Evolutionary conservation across 2,888 invertebrate species (phyloP).

Genomic region (Calameuta filiformis): DNA sequence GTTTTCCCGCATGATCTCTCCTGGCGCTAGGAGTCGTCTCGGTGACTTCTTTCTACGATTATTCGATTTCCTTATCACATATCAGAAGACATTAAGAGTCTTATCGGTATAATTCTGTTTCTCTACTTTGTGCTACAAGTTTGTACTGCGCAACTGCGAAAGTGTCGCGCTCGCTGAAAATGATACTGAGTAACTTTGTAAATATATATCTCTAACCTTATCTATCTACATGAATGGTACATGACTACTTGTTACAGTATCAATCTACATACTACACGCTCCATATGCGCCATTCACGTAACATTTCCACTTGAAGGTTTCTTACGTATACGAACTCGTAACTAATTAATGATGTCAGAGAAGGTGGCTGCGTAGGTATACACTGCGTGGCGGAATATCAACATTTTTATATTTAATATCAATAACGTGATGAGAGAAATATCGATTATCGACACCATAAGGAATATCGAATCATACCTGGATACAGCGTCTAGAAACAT

Average conservation of each 20-base stretch:
- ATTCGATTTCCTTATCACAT: neutral
- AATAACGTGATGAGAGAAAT: neutral
- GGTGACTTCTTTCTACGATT: neutral
- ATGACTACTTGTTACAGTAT: neutral
- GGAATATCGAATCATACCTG: neutral
- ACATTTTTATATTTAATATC: neutral
- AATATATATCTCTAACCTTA: neutral
- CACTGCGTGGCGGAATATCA: neutral
- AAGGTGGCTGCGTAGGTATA: neutral
- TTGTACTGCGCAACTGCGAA: neutral
- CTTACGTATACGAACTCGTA: neutral
- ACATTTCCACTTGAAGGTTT: neutral
- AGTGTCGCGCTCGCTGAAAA: neutral
- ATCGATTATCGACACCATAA: neutral
- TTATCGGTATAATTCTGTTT: neutral
- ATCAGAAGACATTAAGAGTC: neutral
- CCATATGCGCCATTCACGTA: neutral
- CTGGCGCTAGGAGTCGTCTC: neutral
- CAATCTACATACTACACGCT: neutral
- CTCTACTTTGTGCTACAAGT: too few species aligned
- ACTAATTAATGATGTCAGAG: neutral
- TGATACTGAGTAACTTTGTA: neutral
- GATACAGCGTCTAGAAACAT: neutral
- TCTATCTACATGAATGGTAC: neutral
- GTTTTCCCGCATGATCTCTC: neutral